Evolutionary conservation across 2,888 invertebrate species (phyloP), one percentile per base, ranked within the genome.

Genomic region (Sminthurinus aureus): DNA sequence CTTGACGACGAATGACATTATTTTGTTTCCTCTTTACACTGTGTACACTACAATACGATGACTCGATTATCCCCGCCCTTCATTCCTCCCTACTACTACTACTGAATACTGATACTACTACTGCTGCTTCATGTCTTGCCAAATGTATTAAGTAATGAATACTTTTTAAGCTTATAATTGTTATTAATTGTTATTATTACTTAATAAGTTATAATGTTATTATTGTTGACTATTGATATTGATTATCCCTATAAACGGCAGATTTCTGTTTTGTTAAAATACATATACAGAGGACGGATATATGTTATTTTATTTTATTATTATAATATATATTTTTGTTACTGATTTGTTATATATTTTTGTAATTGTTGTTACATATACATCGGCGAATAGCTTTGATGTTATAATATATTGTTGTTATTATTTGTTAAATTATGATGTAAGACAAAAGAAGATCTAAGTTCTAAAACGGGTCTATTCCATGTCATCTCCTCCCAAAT

Each of bases 91-190:
- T 18, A 18, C 69, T 69, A 69, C 64, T 64, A 64, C 64, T 64
- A 67, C 67, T 67, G 11, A 67, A 18, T n/a, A 67, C 67, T 67
- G n/a, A 15, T n/a, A 67, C 67, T 67, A 38, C 38, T 38, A 38
- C 38, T 24, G 13, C 71, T 71, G 50, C 78, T 83, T 78, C 77
- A 83, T 83, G 76, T 83, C 85, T 85, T 85, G 85, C 85, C 85
- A 85, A 85, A 85, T 85, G 84, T 85, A 83, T 85, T 85, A 83
- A 83, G 66, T 83, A 83, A n/a, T 80, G 50, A 67, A 71, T 71
- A 71, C 22, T 71, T n/a, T 67, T 71, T 71, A 71, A 71, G 58
- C 58, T 38, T 51, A 58, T 81, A 58, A 4, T 81, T 81, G 58
- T 52, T 81, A 81, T 74, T 74, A 52, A 58, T 79, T 79, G 64